These are phyloP conservation scores for Eptesicus fuscus DNA, from an alignment of 2,113 vertebrate genomes.

Conservation along the genomic window DNA sequence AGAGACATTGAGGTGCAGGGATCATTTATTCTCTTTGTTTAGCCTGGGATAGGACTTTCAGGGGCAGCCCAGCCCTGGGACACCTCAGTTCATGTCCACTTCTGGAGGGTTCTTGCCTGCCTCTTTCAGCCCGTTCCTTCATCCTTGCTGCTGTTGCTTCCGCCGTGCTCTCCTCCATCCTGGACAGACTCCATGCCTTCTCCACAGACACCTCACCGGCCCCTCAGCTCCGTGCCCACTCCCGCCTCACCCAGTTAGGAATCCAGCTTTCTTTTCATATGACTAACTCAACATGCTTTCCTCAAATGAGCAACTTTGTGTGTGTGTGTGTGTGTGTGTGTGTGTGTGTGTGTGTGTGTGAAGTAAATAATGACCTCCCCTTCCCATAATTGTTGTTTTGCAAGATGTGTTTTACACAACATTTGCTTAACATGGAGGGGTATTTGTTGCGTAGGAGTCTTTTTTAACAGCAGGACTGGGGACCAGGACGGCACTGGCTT, in stretches of 20 bases:
- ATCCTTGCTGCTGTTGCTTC: not conserved
- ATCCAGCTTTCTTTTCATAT: not conserved
- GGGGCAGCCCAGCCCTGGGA: not conserved
- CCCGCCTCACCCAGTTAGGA: not conserved
- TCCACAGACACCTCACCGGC: fast-evolving
- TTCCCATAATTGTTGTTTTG: not conserved
- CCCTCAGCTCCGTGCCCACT: not conserved
- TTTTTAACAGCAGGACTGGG: not conserved
- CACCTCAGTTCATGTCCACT: not conserved
- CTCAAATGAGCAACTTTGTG: not conserved
- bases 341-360: not conserved
- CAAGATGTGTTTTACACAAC: not conserved
- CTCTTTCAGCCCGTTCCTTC: not conserved
- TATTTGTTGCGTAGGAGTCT: not conserved
- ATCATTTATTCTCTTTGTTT: not conserved
- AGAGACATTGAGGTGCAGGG: not conserved
- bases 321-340: too few species aligned
- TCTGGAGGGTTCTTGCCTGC: not conserved
- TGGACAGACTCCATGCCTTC: not conserved
- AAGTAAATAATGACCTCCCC: not conserved
- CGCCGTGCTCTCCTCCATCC: not conserved
- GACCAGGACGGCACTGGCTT: not conserved
- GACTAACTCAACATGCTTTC: not conserved
- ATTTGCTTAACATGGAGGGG: not conserved
- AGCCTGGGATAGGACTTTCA: not conserved